Base-by-base conservation (phyloP, 2,888 invertebrate species). In the Lamproptera curius region DNA sequence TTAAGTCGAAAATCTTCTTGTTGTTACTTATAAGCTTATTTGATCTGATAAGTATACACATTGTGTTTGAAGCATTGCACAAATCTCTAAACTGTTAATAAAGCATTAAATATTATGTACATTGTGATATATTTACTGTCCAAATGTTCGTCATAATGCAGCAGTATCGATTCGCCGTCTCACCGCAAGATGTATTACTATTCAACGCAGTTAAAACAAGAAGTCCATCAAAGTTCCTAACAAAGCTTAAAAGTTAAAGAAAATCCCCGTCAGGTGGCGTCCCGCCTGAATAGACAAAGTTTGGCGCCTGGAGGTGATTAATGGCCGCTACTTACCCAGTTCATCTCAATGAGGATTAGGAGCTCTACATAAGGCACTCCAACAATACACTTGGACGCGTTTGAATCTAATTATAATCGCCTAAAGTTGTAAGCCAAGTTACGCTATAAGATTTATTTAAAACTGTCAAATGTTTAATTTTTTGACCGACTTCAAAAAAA, bases 161-260 rank as follows among this genome's bases (percentile, higher is more conserved):
- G 68, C 69, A 71, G 16, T 13, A 73, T 69, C 68, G 57, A 52
- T 31, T 13, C 31, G 13, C 13, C 31, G 31, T 11, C 73, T 59
- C 51, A 39, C 45, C 49, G 45, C 73, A 79, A 84, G 84, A 85
- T 83, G 76, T 82, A 85, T 83, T 82, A 83, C 83, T 81, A 85
- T 85, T 84, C 80, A 83, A 85, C 76, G 79, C 76, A 82, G 81
- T 85, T 83, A 83, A 84, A 85, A 84, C 82, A 83, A 77, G 65
- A 76, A 85, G 83, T 84, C 84, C 81, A 85, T 85, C 85, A 84
- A 83, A 83, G 75, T 85, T 83, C 70, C 67, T 75, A 82, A 80
- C 76, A 77, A 80, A 81, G 84, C 85, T 87, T 85, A 85, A 82
- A 86, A 86, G 86, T 86, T 86, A 86, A 83, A 83, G 84, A 85